These are phyloP conservation scores for Sarcophaga carnaria DNA, from an alignment of 2,888 invertebrate species.

Conservation along the genomic window DNA sequence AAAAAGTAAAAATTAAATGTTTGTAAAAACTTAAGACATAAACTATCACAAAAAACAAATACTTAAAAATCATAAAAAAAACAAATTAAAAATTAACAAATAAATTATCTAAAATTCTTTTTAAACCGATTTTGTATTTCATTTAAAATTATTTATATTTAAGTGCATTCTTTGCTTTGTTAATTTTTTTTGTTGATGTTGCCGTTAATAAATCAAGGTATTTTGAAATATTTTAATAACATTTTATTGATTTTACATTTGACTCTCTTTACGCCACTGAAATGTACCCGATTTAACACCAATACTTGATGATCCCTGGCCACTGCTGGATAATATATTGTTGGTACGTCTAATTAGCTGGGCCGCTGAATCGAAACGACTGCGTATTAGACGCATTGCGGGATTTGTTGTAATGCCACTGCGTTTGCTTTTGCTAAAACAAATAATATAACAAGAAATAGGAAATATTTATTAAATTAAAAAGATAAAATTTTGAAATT, in stretches of 20 bases:
- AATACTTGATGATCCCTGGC: conserved; percentile 82
- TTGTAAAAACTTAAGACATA: conserved; percentile 61
- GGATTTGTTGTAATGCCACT: conserved; percentile 94
- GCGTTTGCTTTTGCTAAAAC: conserved; percentile 85
- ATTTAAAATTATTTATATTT: conserved; percentile 38
- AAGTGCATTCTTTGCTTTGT: conserved; percentile 7
- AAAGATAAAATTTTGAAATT: neutral
- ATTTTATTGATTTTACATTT: conserved; percentile 77
- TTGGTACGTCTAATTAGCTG: conserved; percentile 81
- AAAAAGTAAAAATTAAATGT: conserved; percentile 40
- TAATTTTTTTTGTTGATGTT: conserved; percentile 9
- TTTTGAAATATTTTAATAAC: conserved; percentile 1
- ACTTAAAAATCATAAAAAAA: conserved; percentile 66
- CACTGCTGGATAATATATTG: conserved; percentile 81
- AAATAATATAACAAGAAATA: conserved; percentile 32
- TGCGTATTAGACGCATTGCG: conserved; percentile 89
- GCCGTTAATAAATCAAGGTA: neutral
- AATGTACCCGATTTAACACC: conserved; percentile 82
- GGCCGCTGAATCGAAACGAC: conserved; percentile 82
- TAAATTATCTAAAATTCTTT: conserved; percentile 41
- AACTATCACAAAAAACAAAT: conserved; percentile 69
- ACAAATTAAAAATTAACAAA: conserved; percentile 59
- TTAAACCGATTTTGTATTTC: neutral
- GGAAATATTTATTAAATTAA: conserved; percentile 5
- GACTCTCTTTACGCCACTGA: conserved; percentile 82